Evolutionary conservation across 2,888 invertebrate species (phyloP).

Genomic region (Catotricha subobsoleta): DNA sequence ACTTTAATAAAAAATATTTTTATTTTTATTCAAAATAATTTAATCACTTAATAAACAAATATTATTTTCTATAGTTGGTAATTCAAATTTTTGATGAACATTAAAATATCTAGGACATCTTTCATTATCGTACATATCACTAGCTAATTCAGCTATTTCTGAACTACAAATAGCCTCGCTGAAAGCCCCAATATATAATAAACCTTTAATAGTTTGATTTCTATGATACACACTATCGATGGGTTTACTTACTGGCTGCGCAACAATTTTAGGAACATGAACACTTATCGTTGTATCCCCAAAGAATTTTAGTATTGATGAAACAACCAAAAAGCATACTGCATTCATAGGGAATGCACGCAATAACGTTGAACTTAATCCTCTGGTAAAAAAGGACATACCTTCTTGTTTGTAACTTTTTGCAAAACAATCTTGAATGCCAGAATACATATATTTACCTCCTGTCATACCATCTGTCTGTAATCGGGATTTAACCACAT

Average conservation of each 20-base stretch:
- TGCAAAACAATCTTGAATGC: constrained; percentile 53
- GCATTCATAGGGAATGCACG: constrained; percentile 89
- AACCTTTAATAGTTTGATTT: constrained; percentile 14
- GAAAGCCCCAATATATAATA: constrained; percentile 19
- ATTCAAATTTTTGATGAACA: too few relatives aligned
- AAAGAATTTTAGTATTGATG: constrained; percentile 43
- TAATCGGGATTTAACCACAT: constrained; percentile 75
- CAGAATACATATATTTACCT: constrained; percentile 36
- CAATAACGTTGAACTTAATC: constrained; percentile 57
- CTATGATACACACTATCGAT: not conserved
- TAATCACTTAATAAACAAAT: too few relatives aligned
- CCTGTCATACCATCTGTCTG: constrained; percentile 49
- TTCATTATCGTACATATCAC: constrained; percentile 16
- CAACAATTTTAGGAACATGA: not conserved
- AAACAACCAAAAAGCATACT: constrained; percentile 75
- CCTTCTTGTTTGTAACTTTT: constrained; percentile 56
- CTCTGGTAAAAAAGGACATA: constrained; percentile 48
- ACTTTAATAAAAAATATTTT: too few relatives aligned
- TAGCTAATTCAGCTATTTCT: constrained; percentile 20
- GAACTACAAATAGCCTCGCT: constrained; percentile 21
- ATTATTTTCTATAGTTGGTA: too few relatives aligned
- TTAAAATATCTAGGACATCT: too few relatives aligned
- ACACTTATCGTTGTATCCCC: not conserved
- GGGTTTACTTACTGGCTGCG: not conserved
- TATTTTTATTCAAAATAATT: too few relatives aligned